phyloP scores from a whole-genome alignment of 1,140 invertebrate species.

The Semibalanus balanoides region DNA sequence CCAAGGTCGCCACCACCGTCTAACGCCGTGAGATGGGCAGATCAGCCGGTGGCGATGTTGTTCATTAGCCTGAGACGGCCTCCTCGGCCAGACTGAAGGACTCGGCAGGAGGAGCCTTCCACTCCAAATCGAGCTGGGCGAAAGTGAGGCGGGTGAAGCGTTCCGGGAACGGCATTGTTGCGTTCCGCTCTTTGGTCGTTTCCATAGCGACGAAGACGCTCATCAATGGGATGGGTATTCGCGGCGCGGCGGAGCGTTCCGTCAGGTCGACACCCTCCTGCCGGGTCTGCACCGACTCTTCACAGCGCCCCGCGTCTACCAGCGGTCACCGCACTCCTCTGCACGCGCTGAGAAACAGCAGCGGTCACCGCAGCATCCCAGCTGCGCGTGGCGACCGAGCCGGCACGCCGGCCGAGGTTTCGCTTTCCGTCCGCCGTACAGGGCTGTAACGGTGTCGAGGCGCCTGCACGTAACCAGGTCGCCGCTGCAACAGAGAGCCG shows the following conservation, averaged over 20 bases:
- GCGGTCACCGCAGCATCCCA: too few relatives aligned
- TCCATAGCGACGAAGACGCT: neutral
- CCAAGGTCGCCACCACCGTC: neutral
- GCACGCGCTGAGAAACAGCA: neutral
- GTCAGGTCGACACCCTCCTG: too few relatives aligned
- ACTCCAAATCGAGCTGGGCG: neutral
- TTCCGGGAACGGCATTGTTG: neutral
- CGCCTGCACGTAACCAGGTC: neutral
- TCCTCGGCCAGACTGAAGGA: neutral
- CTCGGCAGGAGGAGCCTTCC: too few relatives aligned
- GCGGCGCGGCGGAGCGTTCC: too few relatives aligned
- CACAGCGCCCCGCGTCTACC: too few relatives aligned
- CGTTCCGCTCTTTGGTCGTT: neutral
- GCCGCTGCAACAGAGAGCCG: too few relatives aligned
- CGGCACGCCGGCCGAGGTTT: neutral
- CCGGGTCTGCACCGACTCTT: too few relatives aligned
- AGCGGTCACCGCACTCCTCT: too few relatives aligned
- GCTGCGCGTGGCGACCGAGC: too few relatives aligned
- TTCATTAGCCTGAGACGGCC: too few relatives aligned
- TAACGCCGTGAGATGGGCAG: neutral
- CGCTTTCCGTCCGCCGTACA: neutral
- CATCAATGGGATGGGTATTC: too few relatives aligned
- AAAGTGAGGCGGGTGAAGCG: neutral
- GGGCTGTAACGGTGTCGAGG: neutral
- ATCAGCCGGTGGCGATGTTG: too few relatives aligned